Evolutionary conservation across 2,888 invertebrate species (phyloP).

Genomic region (Rambutsinella grinnellia): DNA sequence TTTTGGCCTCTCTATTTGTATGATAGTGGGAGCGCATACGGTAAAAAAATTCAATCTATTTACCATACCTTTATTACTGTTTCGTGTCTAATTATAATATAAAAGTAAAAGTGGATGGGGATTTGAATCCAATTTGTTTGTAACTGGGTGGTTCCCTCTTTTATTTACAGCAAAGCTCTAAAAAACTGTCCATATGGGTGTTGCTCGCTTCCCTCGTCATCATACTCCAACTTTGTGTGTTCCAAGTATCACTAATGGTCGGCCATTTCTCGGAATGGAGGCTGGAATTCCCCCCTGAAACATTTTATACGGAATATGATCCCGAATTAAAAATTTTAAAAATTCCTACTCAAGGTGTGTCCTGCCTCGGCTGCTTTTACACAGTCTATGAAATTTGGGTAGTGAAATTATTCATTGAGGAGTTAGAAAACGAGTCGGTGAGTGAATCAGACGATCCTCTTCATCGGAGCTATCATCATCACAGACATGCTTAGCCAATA

Average conservation of each 20-base stretch:
- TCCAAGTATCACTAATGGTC: constrained; percentile 60
- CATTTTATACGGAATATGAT: constrained; percentile 58
- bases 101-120: constrained; percentile 3
- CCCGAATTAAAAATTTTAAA: constrained; percentile 54
- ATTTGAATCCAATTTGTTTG: not conserved
- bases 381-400: constrained; percentile 62
- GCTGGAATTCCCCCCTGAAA: constrained; percentile 55
- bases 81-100: not conserved
- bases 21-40: constrained; percentile 63
- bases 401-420: constrained; percentile 57
- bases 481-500: constrained; percentile 45
- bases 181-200: constrained; percentile 59
- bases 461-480: constrained; percentile 43
- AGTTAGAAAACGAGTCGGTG: constrained; percentile 45
- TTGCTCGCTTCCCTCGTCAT: constrained; percentile 48
- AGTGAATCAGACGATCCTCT: constrained; percentile 50
- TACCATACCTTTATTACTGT: constrained; percentile 14
- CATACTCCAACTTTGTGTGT: constrained; percentile 58
- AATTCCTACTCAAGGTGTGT: constrained; percentile 58
- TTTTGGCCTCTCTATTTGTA: constrained; percentile 62
- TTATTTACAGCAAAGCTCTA: constrained; percentile 57
- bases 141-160: constrained; percentile 9
- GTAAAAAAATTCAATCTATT: constrained; percentile 32
- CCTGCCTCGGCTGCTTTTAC: constrained; percentile 59
- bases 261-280: constrained; percentile 55